Evolutionary conservation across 2,113 vertebrate genomes (phyloP), one percentile per base, ranked within the genome.

Genomic region (Bubo blakistoni): DNA sequence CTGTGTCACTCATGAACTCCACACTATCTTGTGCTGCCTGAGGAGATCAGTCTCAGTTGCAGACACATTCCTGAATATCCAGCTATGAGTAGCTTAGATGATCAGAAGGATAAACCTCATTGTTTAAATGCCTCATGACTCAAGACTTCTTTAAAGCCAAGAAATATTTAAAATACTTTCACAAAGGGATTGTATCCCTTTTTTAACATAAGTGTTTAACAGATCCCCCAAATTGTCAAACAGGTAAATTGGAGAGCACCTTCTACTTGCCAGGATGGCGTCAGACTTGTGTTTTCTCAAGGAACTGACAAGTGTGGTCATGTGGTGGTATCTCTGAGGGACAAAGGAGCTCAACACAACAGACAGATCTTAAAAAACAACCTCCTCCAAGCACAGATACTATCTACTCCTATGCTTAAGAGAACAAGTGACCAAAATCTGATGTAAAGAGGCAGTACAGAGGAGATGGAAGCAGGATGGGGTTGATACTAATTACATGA

Each of bases 161-260:
- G 29, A 90, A 59, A 21, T 52, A 58, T 54, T 86, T 57, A 22
- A 85, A 90, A 90, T 67, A 6, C 9, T 80, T 82, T 69, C 16
- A 16, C 18, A 59, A 76, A 47, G 14, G 7, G 5, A 13, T 30
- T 79, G 3, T 46, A 19, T 66, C 16, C 6, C 7, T 55, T 49
- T 81, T 90, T 73, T 40, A 26, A 38, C 27, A 4, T 34, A 66
- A 14, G 9, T 70, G 34, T 80, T 88, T 76, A 67, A 47, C 4
- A 57, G 5, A 57, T 63, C 3, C 4, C 6, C 4, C 9, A 46
- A 66, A 32, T 0, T 4, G 4, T 34, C 24, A 19, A 61, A 38
- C 1, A 1, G 11, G 30, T 44, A 69, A 59, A 51, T 5, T 38
- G 12, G 21, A 73, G 54, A 90, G 15, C 11, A 40, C 6, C 38